These are phyloP conservation scores for Pristionchus arcanus DNA, from an alignment of 2,888 invertebrate genomes.

Conservation along the genomic window DNA sequence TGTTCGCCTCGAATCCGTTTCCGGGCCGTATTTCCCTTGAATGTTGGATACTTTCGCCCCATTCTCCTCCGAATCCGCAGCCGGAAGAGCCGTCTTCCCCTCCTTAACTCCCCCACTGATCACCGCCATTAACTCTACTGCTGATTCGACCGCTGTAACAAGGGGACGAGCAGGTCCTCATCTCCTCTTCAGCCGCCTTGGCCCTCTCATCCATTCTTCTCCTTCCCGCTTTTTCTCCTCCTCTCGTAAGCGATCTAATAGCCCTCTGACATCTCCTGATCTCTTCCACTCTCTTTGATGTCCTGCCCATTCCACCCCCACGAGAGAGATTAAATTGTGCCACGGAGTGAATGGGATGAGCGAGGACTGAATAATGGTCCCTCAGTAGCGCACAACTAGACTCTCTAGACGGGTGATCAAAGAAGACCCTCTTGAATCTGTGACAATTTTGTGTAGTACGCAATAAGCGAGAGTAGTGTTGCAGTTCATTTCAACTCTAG, in stretches of 20 bases:
- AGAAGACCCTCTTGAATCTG: not conserved
- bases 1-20: not conserved
- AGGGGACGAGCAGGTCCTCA: conserved; percentile 14
- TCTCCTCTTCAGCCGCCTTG: conserved; percentile 19
- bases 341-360: conserved; percentile 7
- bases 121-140: conserved; percentile 34
- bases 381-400: no score
- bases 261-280: not conserved
- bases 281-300: not conserved
- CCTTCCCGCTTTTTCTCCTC: conserved; percentile 1
- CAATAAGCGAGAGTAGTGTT: not conserved
- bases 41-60: not conserved
- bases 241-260: conserved; percentile 17
- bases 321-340: not conserved
- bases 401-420: no score
- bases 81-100: not conserved
- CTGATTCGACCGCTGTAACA: conserved; percentile 41
- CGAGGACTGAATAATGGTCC: not conserved
- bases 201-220: not conserved
- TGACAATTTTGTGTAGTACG: not conserved
- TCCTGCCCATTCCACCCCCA: conserved; percentile 18
- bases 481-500: conserved; percentile 18
- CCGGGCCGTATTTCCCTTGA: not conserved
- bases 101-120: not conserved
- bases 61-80: not conserved